Evolutionary conservation across 2,113 vertebrate genomes (phyloP), one percentile per base, ranked within the genome.

Genomic region (Numenius arquata): DNA sequence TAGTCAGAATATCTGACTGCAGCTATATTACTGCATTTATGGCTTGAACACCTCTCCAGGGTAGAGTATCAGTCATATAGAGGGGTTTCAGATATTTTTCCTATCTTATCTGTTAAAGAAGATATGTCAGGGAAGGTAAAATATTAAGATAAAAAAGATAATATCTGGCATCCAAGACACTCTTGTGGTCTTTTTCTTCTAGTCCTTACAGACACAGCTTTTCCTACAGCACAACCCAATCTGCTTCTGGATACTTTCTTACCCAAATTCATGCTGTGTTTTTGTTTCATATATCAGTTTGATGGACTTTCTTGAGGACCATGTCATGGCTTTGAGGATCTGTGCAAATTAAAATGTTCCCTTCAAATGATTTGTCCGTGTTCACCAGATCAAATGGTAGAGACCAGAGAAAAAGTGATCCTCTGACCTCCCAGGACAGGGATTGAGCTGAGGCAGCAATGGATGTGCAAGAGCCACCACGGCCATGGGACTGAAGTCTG

Each of bases 1-100:
- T 58, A 85, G 61, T 62, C 85, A 82, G 75, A 77, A 52, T 79
- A 71, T 62, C 68, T 90, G 45, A 80, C 63, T 86, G 68, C 84
- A 89, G 68, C 65, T 52, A 11, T 27, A 61, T 77, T 56, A 48
- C 50, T 80, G 59, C 76, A 34, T 67, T 90, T 41, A 52, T 27
- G 66, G 62, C 53, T 79, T 68, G 26, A 88, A 68, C 62, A 83
- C 59, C 59, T 41, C 59, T 89, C 73, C 76, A 81, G 72, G 40
- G 63, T 11, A 65, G 80, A 70, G 47, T 55, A 62, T 34, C 59
- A 76, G 27, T 11, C 2, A 3, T 27, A 61, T 9, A 61, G 30
- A 80, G 80, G 21, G 36, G 21, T 61, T 92, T 79, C 45, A 43
- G 45, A 22, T 61, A 36, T 63, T 78, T 68, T 76, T 45, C 21